phyloP scores from a whole-genome alignment of 2,888 invertebrate genomes.

The Tenthredo notha region DNA sequence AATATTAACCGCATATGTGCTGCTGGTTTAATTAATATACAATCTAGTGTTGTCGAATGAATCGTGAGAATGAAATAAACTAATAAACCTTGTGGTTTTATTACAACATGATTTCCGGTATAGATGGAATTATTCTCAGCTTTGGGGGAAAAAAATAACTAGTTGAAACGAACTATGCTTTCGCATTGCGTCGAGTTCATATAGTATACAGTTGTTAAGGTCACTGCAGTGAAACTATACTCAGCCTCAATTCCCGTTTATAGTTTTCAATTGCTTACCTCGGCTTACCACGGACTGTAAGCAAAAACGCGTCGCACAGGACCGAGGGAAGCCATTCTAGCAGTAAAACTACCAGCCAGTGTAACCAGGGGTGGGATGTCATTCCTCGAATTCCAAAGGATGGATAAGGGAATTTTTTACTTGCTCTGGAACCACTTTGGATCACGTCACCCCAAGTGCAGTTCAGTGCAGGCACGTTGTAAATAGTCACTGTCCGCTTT shows the following conservation, averaged over 20 bases:
- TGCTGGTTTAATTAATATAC: background rate
- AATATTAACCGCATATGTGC: background rate
- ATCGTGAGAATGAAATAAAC: background rate
- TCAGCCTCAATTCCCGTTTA: background rate
- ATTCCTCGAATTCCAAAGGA: constrained; percentile 72
- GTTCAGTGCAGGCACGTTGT: constrained; percentile 65
- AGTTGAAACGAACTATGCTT: background rate
- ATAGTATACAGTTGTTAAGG: background rate
- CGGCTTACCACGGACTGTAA: constrained; percentile 63
- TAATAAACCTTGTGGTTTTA: background rate
- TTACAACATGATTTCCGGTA: background rate
- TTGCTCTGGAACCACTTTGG: constrained; percentile 64
- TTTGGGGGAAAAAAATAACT: background rate
- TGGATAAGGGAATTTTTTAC: constrained; percentile 69
- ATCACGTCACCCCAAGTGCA: constrained; percentile 71
- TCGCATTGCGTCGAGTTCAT: background rate
- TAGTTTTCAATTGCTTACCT: constrained; percentile 63
- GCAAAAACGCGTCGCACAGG: constrained; percentile 67
- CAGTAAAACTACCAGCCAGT: constrained; percentile 68
- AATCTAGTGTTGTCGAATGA: background rate
- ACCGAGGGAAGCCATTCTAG: constrained; percentile 72
- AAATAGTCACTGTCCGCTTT: constrained; percentile 61
- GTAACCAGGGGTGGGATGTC: constrained; percentile 63
- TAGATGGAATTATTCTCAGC: background rate
- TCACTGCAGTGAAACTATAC: background rate